phyloP scores from a whole-genome alignment of 2,797 vertebrate species.

The Melanotaenia maccullochi region DNA sequence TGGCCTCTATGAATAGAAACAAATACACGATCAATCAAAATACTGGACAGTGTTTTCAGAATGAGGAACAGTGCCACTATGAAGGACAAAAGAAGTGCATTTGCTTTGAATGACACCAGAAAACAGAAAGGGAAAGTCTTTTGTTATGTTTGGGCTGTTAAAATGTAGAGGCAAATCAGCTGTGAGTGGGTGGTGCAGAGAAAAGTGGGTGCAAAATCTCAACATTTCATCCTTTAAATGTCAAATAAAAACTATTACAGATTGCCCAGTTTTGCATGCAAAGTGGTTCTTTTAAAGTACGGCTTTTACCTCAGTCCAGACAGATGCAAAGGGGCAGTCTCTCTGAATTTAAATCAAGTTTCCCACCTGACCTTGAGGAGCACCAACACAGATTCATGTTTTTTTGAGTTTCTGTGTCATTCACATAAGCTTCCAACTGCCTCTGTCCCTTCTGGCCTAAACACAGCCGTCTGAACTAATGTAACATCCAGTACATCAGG shows the following conservation, averaged over 20 bases:
- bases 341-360: slow-evolving; percentile 46
- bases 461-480: slow-evolving; percentile 43
- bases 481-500: slow-evolving; percentile 40
- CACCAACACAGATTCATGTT: slow-evolving; percentile 26
- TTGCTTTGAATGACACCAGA: slow-evolving; percentile 58
- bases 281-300: slow-evolving; percentile 22
- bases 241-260: slow-evolving; percentile 35
- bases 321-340: slow-evolving; percentile 45
- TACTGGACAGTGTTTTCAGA: slow-evolving; percentile 34
- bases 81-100: slow-evolving; percentile 60
- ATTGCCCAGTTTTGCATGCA: slow-evolving; percentile 5
- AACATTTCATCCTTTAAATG: slow-evolving; percentile 42
- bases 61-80: slow-evolving; percentile 50
- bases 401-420: slow-evolving; percentile 46
- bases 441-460: slow-evolving; percentile 45
- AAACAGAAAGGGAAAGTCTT: slow-evolving; percentile 28
- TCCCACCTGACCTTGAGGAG: slow-evolving; percentile 57
- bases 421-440: slow-evolving; percentile 40
- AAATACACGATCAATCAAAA: slow-evolving; percentile 76
- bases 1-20: slow-evolving; percentile 72
- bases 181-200: slow-evolving; percentile 19
- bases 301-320: slow-evolving; percentile 19
- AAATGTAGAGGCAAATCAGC: slow-evolving; percentile 27
- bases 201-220: slow-evolving; percentile 28
- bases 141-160: slow-evolving; percentile 35